Conservation (phyloP, 2,797 vertebrate species). For the Clarias platycephalus region DNA sequence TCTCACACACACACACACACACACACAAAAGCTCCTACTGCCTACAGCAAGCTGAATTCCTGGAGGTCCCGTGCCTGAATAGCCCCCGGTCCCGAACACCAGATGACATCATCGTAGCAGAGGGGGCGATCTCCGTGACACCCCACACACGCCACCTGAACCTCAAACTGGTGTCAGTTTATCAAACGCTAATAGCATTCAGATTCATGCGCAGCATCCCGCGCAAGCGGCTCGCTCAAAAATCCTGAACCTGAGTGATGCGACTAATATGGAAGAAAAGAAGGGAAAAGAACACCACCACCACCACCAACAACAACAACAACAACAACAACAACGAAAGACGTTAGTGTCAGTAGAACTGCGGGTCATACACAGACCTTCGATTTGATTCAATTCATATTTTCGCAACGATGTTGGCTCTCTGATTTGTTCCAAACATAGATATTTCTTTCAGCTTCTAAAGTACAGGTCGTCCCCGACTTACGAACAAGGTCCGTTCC, state of each 20-base stretch:
- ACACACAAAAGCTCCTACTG: constrained; percentile 26
- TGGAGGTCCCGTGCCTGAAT: constrained; percentile 32
- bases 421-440: no score
- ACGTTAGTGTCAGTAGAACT: background rate
- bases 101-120: constrained; percentile 45
- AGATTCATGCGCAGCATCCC: constrained; percentile 54
- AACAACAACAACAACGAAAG: background rate
- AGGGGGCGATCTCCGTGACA: constrained; percentile 55
- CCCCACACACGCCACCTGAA: constrained; percentile 52
- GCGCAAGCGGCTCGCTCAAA: constrained; percentile 26
- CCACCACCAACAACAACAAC: no score
- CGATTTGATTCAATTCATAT: no score
- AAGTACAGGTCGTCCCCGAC: no score
- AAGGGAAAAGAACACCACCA: no score
- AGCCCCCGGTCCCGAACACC: constrained; percentile 34
- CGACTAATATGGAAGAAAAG: background rate
- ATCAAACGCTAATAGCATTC: constrained; percentile 62
- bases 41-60: constrained; percentile 44
- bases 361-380: no score
- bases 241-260: background rate
- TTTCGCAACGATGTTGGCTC: no score
- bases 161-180: constrained; percentile 59
- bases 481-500: no score
- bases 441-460: no score
- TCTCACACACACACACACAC: constrained; percentile 21